Evolutionary conservation across 2,113 vertebrate species (phyloP), one percentile per base, ranked within the genome.

Genomic region (Vombatus ursinus): DNA sequence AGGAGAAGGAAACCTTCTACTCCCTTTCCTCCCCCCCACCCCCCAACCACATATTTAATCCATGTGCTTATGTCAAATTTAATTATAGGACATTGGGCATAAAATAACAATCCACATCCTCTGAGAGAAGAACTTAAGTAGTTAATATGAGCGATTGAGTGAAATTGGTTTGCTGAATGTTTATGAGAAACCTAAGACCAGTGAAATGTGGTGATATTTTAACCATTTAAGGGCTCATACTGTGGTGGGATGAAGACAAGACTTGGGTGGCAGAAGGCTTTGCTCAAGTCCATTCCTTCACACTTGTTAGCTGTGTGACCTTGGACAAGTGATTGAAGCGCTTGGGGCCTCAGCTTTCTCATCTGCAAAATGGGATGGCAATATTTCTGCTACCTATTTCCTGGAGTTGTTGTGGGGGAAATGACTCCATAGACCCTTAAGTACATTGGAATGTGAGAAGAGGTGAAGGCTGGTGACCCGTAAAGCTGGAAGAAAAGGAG

Each of bases 11-110:
- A 98, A 92, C 96, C 98, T 98, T 98, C 98, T 98, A 95, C 96
- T 98, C 98, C 96, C 16, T 5, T 9, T 61, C 24, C 84, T 52
- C 12, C 54, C 90, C 99, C 98, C 98, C 98, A 98, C 98, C 98
- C 99, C 98, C 99, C 99, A 99, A 99, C 99, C 99, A 99, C 99
- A 99, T 99, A 99, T 99, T 99, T 99, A 99, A 99, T 99, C 99
- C 99, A 99, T 99, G 99, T 99, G 99, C 99, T 99, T 99, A 99
- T 99, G 99, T 99, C 99, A 99, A 99, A 99, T 99, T 99, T 99
- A 99, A 99, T 99, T 99, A 99, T 98, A 99, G 99, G 98, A 99
- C 99, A 99, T 99, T 99, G 98, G 98, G 98, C 98, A 98, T 98
- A 99, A 98, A 99, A 99, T 99, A 99, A 99, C 98, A 99, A 98